Base-by-base conservation (phyloP, 2,888 invertebrate genomes). In the Chironomus riparius region DNA sequence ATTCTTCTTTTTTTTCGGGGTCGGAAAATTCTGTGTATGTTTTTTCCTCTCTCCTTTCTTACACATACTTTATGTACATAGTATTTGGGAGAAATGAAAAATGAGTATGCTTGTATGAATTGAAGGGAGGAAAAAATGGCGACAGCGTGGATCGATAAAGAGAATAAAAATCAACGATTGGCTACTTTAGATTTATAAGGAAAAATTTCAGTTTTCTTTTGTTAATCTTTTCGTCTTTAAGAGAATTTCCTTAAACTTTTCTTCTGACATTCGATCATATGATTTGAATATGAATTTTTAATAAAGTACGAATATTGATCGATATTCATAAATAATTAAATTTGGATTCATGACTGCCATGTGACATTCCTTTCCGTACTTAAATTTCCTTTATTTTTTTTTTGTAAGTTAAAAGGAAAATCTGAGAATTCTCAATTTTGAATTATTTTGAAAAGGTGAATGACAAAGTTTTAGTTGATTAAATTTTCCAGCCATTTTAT, bases 401-500 rank as follows among this genome's bases (percentile, higher is more conserved):
- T 7, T 38, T 38, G 38, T 38, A 38, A 38, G 38, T 38, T 38
- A 10, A 38, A 38, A 10, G 38, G 38, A 38, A 38, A 38, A 38
- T 2, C 3, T 2, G 28, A 28, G 5, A 28, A 28, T 38, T 48
- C 22, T 18, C 50, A 62, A 18, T 15, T n/a, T 21, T 6, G 48
- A 21, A 10, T n/a, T n/a, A n/a, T 24, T 13, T 22, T 22, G 22
- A 13, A 21, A 22, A 21, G 21, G 15, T 18, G 50, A 72, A 74
- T 68, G 74, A 74, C 74, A 74, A 74, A 74, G 68, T 74, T 74
- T 74, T 18, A 65, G 21, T 15, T 74, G 15, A 74, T 74, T 74
- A n/a, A 65, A 74, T 68, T 68, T 74, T 47, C 74, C 68, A 28
- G 62, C 62, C 47, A 48, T 74, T 74, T 74, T 47, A 61, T 21